Conservation (phyloP, 2,113 vertebrate genomes). For the Mastomys natalensis region DNA sequence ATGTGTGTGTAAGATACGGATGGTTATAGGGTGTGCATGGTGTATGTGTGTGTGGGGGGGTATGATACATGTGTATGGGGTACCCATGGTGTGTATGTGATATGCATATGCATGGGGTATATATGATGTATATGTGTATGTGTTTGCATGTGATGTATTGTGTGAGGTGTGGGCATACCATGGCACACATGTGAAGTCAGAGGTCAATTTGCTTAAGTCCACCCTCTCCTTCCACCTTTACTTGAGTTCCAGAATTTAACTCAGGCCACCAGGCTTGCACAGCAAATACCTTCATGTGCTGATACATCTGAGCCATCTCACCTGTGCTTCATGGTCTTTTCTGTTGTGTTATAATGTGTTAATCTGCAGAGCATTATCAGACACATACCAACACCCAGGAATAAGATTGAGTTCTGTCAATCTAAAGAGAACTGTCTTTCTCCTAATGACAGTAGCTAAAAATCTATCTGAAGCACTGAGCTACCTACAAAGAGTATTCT, state of each 20-base stretch:
- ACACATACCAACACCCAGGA: not conserved
- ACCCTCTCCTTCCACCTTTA: not conserved
- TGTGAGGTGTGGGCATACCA: not conserved
- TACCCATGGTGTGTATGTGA: not conserved
- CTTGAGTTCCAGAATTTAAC: not conserved
- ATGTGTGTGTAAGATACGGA: not conserved
- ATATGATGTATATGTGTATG: not conserved
- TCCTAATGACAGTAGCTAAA: not conserved
- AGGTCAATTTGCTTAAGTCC: not conserved
- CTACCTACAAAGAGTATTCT: slow-evolving; percentile 24
- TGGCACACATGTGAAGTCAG: not conserved
- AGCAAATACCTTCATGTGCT: not conserved
- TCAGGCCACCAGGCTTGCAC: not conserved
- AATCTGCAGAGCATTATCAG: not conserved
- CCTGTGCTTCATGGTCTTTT: not conserved
- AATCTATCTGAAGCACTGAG: not conserved
- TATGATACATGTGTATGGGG: not conserved
- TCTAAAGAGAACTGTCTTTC: not conserved
- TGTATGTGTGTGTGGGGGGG: too few species aligned
- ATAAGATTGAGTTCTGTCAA: not conserved
- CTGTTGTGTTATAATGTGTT: not conserved
- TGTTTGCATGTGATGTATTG: not conserved
- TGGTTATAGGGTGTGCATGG: too few species aligned
- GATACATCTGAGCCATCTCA: not conserved
- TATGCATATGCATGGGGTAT: not conserved